Percentiles rank a stretch among this genome's conserved stretches.
Evolutionary conservation across 2,113 vertebrate species (phyloP).

Genomic region (Mus spicilegus): DNA sequence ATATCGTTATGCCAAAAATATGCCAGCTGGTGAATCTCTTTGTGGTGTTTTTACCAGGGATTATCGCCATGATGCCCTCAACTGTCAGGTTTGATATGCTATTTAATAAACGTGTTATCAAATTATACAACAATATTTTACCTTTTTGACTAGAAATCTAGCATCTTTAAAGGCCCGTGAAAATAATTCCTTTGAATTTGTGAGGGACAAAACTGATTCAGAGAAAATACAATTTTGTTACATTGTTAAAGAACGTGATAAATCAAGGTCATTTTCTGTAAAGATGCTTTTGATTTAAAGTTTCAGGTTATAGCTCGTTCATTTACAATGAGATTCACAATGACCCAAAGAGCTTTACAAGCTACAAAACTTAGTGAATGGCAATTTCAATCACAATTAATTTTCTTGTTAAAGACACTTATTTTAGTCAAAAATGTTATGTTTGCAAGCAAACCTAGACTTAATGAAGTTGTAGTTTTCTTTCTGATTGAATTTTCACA

Average conservation of each 20-base stretch:
- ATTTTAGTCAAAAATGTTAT: neutral
- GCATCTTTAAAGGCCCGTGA: neutral
- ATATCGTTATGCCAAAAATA: conserved; percentile 78
- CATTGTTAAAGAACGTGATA: neutral
- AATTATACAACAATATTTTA: neutral
- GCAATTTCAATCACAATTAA: neutral
- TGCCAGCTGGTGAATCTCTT: conserved; percentile 74
- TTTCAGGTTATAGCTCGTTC: neutral
- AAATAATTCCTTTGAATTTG: conserved; percentile 37
- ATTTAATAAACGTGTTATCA: neutral
- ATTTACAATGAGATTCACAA: conserved; percentile 24
- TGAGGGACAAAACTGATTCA: neutral
- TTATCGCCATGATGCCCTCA: conserved; percentile 78
- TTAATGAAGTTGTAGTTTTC: neutral
- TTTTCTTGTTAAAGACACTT: neutral
- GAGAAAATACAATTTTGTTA: conserved; percentile 16
- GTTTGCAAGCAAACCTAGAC: neutral
- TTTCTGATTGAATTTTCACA: neutral
- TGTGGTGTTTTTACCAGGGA: conserved; percentile 84
- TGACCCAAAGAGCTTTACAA: neutral
- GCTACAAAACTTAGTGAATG: neutral
- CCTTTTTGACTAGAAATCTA: neutral
- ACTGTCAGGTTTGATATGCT: conserved; percentile 81
- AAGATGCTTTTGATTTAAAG: neutral
- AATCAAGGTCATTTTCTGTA: neutral